Evolutionary conservation across 2,888 invertebrate species (phyloP), one percentile per base, ranked within the genome.

Genomic region (Pyrochroa serraticornis): DNA sequence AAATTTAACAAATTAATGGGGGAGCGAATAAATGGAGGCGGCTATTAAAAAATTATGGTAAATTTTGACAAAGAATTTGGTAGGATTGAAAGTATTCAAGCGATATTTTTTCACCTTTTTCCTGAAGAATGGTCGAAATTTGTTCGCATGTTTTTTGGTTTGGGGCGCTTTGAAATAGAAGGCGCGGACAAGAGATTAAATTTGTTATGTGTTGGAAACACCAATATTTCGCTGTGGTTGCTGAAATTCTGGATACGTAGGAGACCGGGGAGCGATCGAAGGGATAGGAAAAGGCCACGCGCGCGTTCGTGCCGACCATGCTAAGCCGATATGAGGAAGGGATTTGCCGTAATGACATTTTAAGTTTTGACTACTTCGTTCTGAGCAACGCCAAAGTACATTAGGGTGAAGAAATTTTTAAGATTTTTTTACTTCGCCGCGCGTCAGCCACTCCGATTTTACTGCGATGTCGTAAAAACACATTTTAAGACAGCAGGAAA

Each of bases 281-380:
- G 53, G 57, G 60, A 57, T 56, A 58, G 48, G 58, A 60, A 62
- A 64, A 62, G 59, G 61, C 62, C 67, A 67, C 63, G 66, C 60
- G 57, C 67, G 63, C 42, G 67, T 62, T 67, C 72, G 71, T 73
- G 73, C 70, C 66, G 58, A 58, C 65, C 71, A 72, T 73, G 68
- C 60, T 71, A 73, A 73, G 68, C 66, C 67, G 63, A 64, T 64
- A 67, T 62, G 69, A 62, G 63, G 60, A 67, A 67, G 69, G 71
- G 71, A 71, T 71, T 71, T 69, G 61, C 59, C 58, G 68, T 72
- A 72, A 72, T 69, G 71, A 71, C 71, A 70, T 72, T 72, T 71
- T 71, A 71, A 71, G 71, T 71, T 71, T 71, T 66, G 70, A 69
- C 69, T 70, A 69, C 66, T 70, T 65, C 56, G 63, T 58, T 51